Evolutionary conservation across 1,140 invertebrate species (phyloP).

Genomic region (Danaus melanippus): DNA sequence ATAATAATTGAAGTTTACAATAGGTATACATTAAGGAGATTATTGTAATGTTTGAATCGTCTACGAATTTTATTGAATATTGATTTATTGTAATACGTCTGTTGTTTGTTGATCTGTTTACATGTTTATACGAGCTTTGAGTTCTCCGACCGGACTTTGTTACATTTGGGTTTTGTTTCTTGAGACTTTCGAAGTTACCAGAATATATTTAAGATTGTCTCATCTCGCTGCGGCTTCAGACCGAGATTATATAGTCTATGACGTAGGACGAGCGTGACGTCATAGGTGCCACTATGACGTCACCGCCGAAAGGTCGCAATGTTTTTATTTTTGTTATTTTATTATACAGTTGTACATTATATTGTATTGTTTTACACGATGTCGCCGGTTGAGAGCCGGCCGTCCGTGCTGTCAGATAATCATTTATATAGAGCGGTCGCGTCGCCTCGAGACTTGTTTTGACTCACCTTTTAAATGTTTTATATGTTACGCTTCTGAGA

Average conservation of each 20-base stretch:
- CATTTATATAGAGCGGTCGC: constrained; percentile 2
- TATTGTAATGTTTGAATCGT: too few species aligned
- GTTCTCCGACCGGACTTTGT: not conserved
- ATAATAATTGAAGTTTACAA: too few species aligned
- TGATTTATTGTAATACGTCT: not conserved
- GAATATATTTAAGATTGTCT: too few species aligned
- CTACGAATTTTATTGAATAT: not conserved
- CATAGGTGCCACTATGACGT: not conserved
- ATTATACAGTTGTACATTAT: constrained; percentile 3
- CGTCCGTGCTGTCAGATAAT: too few species aligned
- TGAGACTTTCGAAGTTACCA: too few species aligned
- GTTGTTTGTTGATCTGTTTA: not conserved
- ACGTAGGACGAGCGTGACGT: too few species aligned
- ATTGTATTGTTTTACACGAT: constrained; percentile 3
- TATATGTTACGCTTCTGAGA: constrained; percentile 55
- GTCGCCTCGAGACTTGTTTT: constrained; percentile 22
- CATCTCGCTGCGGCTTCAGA: too few species aligned
- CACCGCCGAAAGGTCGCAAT: constrained; percentile 1
- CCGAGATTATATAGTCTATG: too few species aligned
- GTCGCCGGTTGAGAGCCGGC: too few species aligned
- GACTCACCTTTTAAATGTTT: constrained; percentile 33
- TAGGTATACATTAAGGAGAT: too few species aligned
- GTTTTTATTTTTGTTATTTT: constrained; percentile 3
- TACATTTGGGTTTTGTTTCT: too few species aligned
- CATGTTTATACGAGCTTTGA: not conserved